Percentiles rank a stretch among this genome's conserved stretches.
phyloP scores from a whole-genome alignment of 2,113 vertebrate species.

The Herpetotheres cachinnans region DNA sequence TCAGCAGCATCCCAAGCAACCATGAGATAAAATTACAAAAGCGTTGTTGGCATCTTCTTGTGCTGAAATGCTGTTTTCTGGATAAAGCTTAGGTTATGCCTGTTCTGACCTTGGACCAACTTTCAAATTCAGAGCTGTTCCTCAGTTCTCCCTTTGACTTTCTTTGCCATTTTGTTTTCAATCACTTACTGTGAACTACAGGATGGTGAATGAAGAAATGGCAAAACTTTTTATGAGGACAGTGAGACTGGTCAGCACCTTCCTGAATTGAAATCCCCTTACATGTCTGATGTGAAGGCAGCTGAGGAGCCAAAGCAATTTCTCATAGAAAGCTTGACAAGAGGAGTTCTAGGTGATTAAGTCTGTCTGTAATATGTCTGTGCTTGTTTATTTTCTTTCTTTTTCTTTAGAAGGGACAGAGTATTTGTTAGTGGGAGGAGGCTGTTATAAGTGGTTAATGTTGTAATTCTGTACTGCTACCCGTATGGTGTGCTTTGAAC shows the following conservation, averaged over 20 bases:
- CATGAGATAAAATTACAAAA: background rate
- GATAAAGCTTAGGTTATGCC: background rate
- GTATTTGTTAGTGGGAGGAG: background rate
- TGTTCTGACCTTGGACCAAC: background rate
- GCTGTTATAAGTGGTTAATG: background rate
- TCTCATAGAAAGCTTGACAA: conserved; percentile 2
- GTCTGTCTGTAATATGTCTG: background rate
- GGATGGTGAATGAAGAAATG: background rate
- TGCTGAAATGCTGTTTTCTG: background rate
- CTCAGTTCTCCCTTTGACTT: background rate
- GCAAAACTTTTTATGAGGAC: background rate
- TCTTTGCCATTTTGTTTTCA: conserved; percentile 27
- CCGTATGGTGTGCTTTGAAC: background rate
- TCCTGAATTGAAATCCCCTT: background rate
- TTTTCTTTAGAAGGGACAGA: background rate
- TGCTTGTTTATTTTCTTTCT: background rate
- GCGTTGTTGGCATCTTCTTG: background rate
- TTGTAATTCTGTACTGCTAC: background rate
- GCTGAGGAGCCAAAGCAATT: background rate
- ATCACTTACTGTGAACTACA: background rate
- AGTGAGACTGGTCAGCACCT: background rate
- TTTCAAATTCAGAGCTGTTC: background rate
- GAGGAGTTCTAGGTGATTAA: background rate
- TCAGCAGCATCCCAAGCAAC: background rate
- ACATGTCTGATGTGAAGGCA: background rate